Evolutionary conservation across 2,888 invertebrate genomes (phyloP).

Genomic region (Meteorus colon): DNA sequence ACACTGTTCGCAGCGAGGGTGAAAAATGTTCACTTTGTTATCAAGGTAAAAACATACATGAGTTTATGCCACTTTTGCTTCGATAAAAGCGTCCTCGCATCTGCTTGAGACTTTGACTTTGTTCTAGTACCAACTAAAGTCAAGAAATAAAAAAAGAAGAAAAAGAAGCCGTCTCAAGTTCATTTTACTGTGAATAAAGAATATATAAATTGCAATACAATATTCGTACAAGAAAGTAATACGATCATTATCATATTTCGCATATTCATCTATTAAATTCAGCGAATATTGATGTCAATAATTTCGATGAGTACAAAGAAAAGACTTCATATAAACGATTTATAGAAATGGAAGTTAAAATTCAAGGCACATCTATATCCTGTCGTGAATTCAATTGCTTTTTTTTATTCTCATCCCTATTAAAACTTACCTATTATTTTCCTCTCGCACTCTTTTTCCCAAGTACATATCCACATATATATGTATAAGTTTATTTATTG

Average conservation of each 20-base stretch:
- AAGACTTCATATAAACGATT: background rate
- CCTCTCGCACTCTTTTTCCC: background rate
- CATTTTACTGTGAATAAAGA: conserved; percentile 5
- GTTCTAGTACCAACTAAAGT: background rate
- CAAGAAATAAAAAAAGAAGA: background rate
- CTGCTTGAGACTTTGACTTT: background rate
- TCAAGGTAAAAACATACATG: conserved; percentile 2
- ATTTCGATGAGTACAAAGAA: background rate
- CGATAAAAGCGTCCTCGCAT: background rate
- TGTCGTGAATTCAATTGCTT: background rate
- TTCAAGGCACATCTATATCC: background rate
- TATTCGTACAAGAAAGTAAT: background rate
- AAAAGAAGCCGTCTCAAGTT: background rate
- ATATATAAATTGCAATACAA: background rate
- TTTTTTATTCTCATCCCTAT: background rate
- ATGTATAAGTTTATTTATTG: conserved; percentile 10
- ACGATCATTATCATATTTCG: conserved; percentile 9
- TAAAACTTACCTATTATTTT: background rate
- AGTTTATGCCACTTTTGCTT: conserved; percentile 8
- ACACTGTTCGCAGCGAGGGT: background rate
- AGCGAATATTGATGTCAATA: background rate
- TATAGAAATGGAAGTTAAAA: background rate
- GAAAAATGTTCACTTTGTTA: conserved; percentile 24
- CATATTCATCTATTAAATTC: background rate
- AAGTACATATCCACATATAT: background rate